Base-by-base conservation (phyloP, 2,113 vertebrate species). In the Apodemus sylvaticus region DNA sequence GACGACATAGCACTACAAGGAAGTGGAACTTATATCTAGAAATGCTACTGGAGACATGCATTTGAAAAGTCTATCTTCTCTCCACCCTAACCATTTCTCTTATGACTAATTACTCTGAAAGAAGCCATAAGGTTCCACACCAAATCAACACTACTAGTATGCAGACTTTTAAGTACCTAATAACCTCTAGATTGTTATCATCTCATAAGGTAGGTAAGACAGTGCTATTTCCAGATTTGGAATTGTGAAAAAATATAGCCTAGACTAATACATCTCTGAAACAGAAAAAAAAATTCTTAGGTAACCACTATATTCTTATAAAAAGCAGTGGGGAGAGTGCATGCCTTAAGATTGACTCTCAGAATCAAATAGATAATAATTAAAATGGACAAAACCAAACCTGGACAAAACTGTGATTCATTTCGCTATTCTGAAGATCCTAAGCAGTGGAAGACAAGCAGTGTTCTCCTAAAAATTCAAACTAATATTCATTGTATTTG, bases 211-310 rank as follows among this genome's bases (percentile, higher is more conserved):
- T 86, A 90, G 31, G 13, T 16, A 94, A 14, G 1, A 68, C 45
- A 51, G 92, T 58, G 68, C 76, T 93, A 82, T 58, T 53, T 87
- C 31, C 26, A 78, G 24, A 45, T 93, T 95, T 93, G 34, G 82
- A 60, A 94, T 26, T 93, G 86, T 77, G 14, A 95, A 95, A 97
- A 87, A 78, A 64, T 4, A 26, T 73, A 94, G 36, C 85, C 79
- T 70, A 90, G 1, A 81, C 8, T 89, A 92, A 94, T 89, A 86
- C 4, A 96, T 90, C 85, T 34, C 22, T 93, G 17, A 13, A 86
- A n/a, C 22, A 92, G 78, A 16, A 10, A 62, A 90, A 85, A 83
- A 79, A 22, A 6, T 31, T 83, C 77, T 78, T n/a, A 94, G 16
- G 77, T 51, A 77, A 95, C 20, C 58, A 86, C 70, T 82, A 89